These are phyloP conservation scores for Calosoma granatense DNA, from an alignment of 1,140 invertebrate species.

Conservation along the genomic window DNA sequence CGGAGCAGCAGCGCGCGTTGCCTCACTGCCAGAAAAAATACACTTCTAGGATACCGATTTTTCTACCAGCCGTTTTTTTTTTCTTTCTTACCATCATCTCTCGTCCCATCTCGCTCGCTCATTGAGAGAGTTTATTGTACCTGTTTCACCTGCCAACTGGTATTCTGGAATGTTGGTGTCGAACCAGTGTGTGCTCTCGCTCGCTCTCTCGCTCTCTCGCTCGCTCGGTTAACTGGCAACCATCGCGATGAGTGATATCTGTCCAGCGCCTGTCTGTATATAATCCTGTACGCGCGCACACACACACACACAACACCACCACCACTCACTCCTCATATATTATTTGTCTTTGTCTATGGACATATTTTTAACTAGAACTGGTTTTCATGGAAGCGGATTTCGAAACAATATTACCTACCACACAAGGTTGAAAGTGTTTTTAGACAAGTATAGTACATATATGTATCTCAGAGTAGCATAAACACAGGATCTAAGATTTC, in stretches of 20 bases:
- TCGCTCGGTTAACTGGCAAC: background rate
- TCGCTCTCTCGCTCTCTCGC: background rate
- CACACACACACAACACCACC: background rate
- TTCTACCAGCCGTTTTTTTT: background rate
- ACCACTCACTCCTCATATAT: background rate
- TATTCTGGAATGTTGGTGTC: background rate
- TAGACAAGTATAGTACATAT: too few relatives aligned
- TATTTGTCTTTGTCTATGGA: background rate
- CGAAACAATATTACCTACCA: too few relatives aligned
- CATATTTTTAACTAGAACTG: background rate
- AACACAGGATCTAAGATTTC: too few relatives aligned
- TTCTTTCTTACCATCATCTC: background rate
- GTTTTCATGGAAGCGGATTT: background rate
- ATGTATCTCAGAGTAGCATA: too few relatives aligned
- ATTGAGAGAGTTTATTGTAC: background rate
- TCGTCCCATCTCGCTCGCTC: background rate
- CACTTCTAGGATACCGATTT: background rate
- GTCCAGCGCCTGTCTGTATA: background rate
- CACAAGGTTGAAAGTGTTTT: too few relatives aligned
- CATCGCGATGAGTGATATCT: background rate
- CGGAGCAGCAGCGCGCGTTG: too few relatives aligned
- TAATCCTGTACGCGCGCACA: background rate
- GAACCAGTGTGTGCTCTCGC: background rate
- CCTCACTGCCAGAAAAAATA: background rate
- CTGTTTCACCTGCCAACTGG: background rate